Evolutionary conservation across 2,888 invertebrate genomes (phyloP), one percentile per base, ranked within the genome.

Genomic region (Craniophora ligustri): DNA sequence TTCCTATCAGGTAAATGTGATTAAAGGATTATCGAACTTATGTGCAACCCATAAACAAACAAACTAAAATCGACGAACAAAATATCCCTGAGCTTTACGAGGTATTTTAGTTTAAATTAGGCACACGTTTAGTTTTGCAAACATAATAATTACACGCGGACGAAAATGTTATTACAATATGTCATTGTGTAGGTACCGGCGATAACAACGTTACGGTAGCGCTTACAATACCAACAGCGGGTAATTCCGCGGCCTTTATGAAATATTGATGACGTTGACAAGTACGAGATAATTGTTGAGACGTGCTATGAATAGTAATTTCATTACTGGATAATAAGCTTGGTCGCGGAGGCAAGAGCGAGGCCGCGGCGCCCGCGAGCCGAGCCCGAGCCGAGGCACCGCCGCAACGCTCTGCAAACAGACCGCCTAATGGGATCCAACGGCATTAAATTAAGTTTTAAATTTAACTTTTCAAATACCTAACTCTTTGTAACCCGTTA

Each of bases 261-360:
- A 77, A 78, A 80, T 78, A 81, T 79, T 83, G 78, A 79, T 78
- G 78, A 48, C 70, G 75, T 75, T 72, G 72, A 75, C 75, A 75
- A 76, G 69, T 75, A 75, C 71, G 62, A 79, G 81, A 83, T 87
- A 82, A 85, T 84, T 81, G 75, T 77, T 61, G 72, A 63, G 74
- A 84, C 83, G 82, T 84, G 84, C 76, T 76, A 78, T 86, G 84
- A 86, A 86, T 89, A 87, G 80, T 85, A 86, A 86, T 84, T 82
- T 77, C 66, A 81, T 81, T 78, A 82, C 61, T 72, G 51, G 67
- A 74, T 75, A 78, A 78, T 77, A 78, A 78, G 78, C 77, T 72
- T 58, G 49, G 67, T 42, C 48, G 57, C 36, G 23, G 54, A 56
- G 53, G 62, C 55, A 67, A 67, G 50, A 50, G 45, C 51, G 34